Evolutionary conservation across 2,113 vertebrate genomes (phyloP).

Genomic region (Mustelus asterias): DNA sequence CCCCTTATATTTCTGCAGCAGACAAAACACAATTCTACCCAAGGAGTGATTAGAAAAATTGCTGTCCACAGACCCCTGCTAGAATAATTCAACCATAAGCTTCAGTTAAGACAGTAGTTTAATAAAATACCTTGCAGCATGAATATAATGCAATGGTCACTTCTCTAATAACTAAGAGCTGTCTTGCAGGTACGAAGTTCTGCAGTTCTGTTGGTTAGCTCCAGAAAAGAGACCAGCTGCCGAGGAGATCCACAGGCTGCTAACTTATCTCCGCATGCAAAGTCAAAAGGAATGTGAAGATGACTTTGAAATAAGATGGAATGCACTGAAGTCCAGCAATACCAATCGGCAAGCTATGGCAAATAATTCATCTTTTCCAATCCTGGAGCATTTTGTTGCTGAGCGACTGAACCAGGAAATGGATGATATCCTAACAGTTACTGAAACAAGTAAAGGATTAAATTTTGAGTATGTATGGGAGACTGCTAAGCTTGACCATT

Average conservation of each 20-base stretch:
- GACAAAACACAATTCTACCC: background rate
- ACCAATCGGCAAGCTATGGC: constrained; percentile 63
- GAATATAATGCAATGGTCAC: background rate
- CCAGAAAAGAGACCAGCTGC: constrained; percentile 83
- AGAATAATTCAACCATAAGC: background rate
- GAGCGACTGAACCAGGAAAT: constrained; percentile 78
- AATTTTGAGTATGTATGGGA: constrained; percentile 98
- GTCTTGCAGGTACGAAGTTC: constrained; percentile 76
- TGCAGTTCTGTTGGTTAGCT: constrained; percentile 91
- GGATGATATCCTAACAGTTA: constrained; percentile 91
- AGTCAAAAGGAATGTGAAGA: constrained; percentile 82
- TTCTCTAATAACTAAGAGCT: background rate
- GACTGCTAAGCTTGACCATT: constrained; percentile 86
- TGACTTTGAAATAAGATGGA: constrained; percentile 93
- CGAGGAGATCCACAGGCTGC: constrained; percentile 84
- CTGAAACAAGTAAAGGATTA: constrained; percentile 89
- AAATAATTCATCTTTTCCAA: constrained; percentile 82
- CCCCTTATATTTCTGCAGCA: background rate
- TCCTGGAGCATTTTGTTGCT: constrained; percentile 80
- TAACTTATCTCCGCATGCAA: constrained; percentile 90
- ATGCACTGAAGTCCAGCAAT: constrained; percentile 77
- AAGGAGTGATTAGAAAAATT: background rate
- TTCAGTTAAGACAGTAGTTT: too few relatives aligned
- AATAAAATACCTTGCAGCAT: background rate
- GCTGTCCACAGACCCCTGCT: background rate